These are phyloP conservation scores for Carcinoscorpius rotundicauda DNA, from an alignment of 1,140 invertebrate species.

Conservation along the genomic window DNA sequence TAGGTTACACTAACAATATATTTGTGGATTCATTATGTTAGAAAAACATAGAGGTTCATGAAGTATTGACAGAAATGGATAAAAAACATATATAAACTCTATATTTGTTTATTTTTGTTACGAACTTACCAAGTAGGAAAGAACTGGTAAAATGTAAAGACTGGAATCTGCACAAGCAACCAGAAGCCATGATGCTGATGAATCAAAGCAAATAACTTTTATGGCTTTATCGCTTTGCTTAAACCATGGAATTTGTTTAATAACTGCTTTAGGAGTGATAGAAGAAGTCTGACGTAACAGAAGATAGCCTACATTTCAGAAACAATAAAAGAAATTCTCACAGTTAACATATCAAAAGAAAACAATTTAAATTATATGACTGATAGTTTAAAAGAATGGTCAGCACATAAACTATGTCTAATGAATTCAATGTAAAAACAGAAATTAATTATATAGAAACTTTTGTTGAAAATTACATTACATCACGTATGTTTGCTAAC, in stretches of 20 bases:
- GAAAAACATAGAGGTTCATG: too few species aligned
- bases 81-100: too few species aligned
- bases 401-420: neutral
- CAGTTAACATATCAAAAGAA: constrained; percentile 1
- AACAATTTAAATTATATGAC: neutral
- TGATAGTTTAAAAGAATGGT: neutral
- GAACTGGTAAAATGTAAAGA: constrained; percentile 47
- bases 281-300: constrained; percentile 10
- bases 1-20: too few species aligned
- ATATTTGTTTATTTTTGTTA: too few species aligned
- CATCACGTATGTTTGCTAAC: too few species aligned
- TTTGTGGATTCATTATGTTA: too few species aligned
- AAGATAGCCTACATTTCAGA: constrained; percentile 6
- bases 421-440: neutral
- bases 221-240: constrained; percentile 44
- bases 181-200: constrained; percentile 52
- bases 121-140: constrained; percentile 37
- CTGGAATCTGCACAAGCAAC: constrained; percentile 46
- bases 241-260: constrained; percentile 56
- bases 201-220: constrained; percentile 52
- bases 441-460: too few species aligned
- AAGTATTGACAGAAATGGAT: too few species aligned
- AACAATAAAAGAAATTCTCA: too few species aligned
- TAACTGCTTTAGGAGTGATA: constrained; percentile 31
- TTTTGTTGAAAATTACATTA: too few species aligned